Percentiles rank a stretch among this genome's conserved stretches.
These are phyloP conservation scores for Calephelis nemesis DNA, from an alignment of 1,140 invertebrate genomes.

Conservation along the genomic window DNA sequence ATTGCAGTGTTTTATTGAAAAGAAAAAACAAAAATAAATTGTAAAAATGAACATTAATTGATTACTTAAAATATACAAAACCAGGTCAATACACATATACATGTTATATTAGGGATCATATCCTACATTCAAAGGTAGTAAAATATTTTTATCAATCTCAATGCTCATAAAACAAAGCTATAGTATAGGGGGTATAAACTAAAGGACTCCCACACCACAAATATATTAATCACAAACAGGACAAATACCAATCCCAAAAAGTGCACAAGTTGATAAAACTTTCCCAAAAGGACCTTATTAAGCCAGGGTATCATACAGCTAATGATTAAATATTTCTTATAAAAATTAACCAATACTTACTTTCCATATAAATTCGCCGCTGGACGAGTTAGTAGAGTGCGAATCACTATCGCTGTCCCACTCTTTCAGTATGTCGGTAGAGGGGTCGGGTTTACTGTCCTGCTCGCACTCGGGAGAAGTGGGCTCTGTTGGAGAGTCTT, in stretches of 20 bases:
- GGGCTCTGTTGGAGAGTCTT: slow-evolving; percentile 64
- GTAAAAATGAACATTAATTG: neutral
- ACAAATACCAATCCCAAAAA: slow-evolving; percentile 20
- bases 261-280: slow-evolving; percentile 8
- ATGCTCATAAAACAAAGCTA: slow-evolving; percentile 2
- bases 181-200: neutral
- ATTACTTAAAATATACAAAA: neutral
- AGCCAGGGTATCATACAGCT: slow-evolving; percentile 19
- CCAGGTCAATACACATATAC: slow-evolving; percentile 10
- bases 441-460: slow-evolving; percentile 46
- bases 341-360: slow-evolving; percentile 66
- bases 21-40: neutral
- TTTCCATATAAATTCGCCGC: slow-evolving; percentile 89
- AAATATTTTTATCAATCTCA: slow-evolving; percentile 4
- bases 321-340: neutral
- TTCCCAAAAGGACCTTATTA: slow-evolving; percentile 17
- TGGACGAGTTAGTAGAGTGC: slow-evolving; percentile 81
- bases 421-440: slow-evolving; percentile 70
- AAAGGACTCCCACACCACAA: slow-evolving; percentile 2
- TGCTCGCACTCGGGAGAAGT: slow-evolving; percentile 58
- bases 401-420: slow-evolving; percentile 81
- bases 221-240: slow-evolving; percentile 20
- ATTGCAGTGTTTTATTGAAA: too few species aligned
- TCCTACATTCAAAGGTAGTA: neutral
- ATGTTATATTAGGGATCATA: neutral